Base-by-base conservation (phyloP, 2,888 invertebrate genomes). In the Perdita meconis region DNA sequence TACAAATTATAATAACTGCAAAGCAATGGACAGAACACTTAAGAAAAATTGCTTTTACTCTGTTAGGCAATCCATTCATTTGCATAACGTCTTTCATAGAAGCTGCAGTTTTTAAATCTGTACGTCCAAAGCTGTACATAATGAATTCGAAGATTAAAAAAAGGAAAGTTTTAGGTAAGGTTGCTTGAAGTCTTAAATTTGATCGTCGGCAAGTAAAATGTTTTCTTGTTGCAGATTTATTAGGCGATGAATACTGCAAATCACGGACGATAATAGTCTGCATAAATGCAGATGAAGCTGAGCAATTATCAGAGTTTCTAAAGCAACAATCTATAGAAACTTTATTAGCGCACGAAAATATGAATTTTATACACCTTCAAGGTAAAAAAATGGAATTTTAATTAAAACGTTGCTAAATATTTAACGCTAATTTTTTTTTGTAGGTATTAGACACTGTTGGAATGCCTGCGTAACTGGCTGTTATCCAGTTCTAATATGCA, bases 71-170 rank as follows among this genome's bases (percentile, higher is more conserved):
- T 85, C 95, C 96, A 0, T 93, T 95, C 0, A 92, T 97, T 3
- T 95, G 95, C 68, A 95, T 97, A 67, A 94, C 95, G 0, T 95
- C 96, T 24, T 95, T 95, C 83, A 93, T 96, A 82, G 97, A 97
- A 92, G 96, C 96, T 56, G 95, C 96, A 0, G 92, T 96, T 13
- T 97, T 96, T 91, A 95, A 95, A n/a, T 83, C 94, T 89, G 92
- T 94, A 80, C 73, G 93, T 87, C 92, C 94, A 55, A 91, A 92
- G 13, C 87, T 94, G 30, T 92, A 93, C 71, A 89, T 94, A 70
- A 70, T 92, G 1, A 89, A 90, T 30, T 91, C 92, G 8, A 89
- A 92, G 1, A 90, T 92, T 2, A 95, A 95, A 90, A 68, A 92
- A 0, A 82, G 91, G 1, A 88, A 89, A 34, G 88, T 95, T 44